These are phyloP conservation scores for Girardia tigrina DNA, from an alignment of 2,888 invertebrate genomes.

Conservation along the genomic window DNA sequence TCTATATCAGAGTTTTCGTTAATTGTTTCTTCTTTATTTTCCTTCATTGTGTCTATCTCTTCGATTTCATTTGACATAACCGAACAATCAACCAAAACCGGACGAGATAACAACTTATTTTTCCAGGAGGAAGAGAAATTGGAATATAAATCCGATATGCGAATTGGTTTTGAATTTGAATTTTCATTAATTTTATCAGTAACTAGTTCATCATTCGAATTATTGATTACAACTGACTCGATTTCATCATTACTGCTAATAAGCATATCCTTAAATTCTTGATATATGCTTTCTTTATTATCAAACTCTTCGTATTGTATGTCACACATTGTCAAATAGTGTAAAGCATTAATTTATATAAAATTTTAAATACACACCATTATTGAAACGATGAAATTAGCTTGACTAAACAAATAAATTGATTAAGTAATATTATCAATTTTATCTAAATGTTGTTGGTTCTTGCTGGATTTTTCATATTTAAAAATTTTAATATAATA, in stretches of 20 bases:
- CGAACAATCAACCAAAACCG: neutral
- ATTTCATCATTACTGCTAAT: neutral
- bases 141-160: neutral
- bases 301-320: conserved; percentile 10
- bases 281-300: conserved; percentile 6
- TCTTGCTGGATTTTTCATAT: no score
- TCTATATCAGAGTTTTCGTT: neutral
- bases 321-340: neutral
- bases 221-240: neutral
- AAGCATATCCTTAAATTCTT: neutral
- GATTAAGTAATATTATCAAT: no score
- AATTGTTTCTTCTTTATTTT: neutral
- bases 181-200: neutral
- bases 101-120: neutral
- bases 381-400: no score
- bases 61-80: neutral
- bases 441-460: no score
- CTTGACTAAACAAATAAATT: no score
- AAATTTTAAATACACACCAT: neutral
- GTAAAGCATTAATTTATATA: neutral
- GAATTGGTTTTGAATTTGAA: neutral
- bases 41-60: neutral
- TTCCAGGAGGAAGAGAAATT: neutral
- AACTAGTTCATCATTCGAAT: neutral
- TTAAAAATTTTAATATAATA: no score